Conservation (phyloP, 1,140 invertebrate species). For the Oppia nitens region DNA sequence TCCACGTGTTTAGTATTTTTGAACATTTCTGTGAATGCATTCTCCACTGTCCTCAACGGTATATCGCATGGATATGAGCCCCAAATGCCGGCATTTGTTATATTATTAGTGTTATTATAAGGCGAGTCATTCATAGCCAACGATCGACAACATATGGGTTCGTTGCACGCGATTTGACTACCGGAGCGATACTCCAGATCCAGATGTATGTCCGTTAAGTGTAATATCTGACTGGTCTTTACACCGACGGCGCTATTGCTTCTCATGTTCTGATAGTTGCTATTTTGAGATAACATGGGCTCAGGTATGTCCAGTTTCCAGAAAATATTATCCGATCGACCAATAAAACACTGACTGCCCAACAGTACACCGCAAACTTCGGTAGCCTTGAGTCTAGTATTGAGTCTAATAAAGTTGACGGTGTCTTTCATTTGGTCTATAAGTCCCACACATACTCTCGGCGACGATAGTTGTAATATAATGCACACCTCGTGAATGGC, state of each 20-base stretch:
- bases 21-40: conserved; percentile 69
- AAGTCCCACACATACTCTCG: conserved; percentile 10
- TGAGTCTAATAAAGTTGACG: conserved; percentile 1
- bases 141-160: conserved; percentile 67
- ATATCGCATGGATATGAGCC: conserved; percentile 70
- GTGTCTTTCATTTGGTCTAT: conserved; percentile 1
- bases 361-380: conserved; percentile 11
- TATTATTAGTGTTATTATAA: conserved; percentile 34
- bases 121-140: conserved; percentile 28
- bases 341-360: background rate
- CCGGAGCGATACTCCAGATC: conserved; percentile 81
- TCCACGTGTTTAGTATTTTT: conserved; percentile 58
- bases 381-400: conserved; percentile 6
- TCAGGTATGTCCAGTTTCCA: conserved; percentile 4
- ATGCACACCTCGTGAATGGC: background rate
- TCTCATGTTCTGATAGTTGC: background rate
- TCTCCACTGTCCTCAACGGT: conserved; percentile 78
- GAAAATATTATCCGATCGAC: background rate
- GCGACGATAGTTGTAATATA: background rate
- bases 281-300: background rate
- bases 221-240: conserved; percentile 50
- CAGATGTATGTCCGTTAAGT: conserved; percentile 80
- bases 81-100: conserved; percentile 68
- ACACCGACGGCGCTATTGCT: background rate
- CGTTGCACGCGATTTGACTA: conserved; percentile 69